phyloP scores from a whole-genome alignment of 2,888 invertebrate species.

The Leptopterna dolabrata region DNA sequence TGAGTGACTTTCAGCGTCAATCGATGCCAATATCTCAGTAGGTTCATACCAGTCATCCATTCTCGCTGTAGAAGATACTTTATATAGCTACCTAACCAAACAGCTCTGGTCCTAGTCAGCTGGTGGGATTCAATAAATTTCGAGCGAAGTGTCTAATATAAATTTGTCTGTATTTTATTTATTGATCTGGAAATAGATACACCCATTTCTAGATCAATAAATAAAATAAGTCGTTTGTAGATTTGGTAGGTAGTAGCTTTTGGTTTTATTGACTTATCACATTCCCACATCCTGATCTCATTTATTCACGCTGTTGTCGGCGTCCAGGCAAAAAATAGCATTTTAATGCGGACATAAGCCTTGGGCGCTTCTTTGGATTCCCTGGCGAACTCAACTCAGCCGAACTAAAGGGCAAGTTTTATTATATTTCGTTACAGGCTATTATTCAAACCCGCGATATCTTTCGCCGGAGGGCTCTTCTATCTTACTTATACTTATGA shows the following conservation, averaged over 20 bases:
- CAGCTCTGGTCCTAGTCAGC: too few species aligned
- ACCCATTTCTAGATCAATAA: too few species aligned
- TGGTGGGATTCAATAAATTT: too few species aligned
- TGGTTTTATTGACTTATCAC: neutral
- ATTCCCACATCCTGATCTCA: neutral
- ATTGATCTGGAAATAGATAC: too few species aligned
- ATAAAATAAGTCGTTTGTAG: too few species aligned
- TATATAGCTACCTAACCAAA: too few species aligned
- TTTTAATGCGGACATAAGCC: neutral
- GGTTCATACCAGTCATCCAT: too few species aligned
- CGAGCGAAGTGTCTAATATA: too few species aligned
- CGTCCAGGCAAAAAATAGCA: neutral
- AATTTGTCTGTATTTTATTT: too few species aligned
- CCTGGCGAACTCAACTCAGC: neutral
- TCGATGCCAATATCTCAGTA: too few species aligned
- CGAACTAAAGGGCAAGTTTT: conserved; percentile 10
- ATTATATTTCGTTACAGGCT: conserved; percentile 4
- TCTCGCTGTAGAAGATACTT: too few species aligned
- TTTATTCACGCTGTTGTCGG: neutral
- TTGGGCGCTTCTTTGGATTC: neutral
- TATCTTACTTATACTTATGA: neutral
- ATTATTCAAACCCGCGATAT: conserved; percentile 24
- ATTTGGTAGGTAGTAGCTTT: neutral
- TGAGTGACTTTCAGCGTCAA: too few species aligned
- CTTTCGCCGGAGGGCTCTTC: neutral